phyloP scores from a whole-genome alignment of 2,113 vertebrate genomes.

The Labeo catla region DNA sequence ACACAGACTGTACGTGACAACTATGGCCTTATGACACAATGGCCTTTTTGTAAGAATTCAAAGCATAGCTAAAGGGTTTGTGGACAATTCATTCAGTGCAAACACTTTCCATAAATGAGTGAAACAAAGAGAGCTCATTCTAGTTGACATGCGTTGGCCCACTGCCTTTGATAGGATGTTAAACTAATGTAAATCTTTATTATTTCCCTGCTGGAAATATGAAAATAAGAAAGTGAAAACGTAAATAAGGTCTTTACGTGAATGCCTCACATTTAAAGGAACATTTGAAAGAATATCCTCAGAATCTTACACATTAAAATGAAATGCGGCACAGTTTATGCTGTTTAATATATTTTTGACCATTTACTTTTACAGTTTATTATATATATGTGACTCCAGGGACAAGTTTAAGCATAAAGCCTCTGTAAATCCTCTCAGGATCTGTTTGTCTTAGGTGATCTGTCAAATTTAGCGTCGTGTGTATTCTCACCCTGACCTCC shows the following conservation, averaged over 20 bases:
- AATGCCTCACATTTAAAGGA: not conserved
- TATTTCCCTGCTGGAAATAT: not conserved
- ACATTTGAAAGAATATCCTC: no score
- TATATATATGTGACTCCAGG: not conserved
- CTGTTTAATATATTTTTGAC: not conserved
- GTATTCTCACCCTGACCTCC: not conserved
- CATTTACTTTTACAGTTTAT: not conserved
- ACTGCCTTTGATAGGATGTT: not conserved
- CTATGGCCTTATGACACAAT: conserved; percentile 27
- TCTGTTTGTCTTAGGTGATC: not conserved
- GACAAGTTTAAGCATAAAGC: not conserved
- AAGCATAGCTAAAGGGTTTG: not conserved
- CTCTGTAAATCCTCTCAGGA: not conserved
- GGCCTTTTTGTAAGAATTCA: conserved; percentile 6
- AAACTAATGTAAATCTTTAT: not conserved
- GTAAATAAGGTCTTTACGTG: not conserved
- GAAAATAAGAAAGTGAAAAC: not conserved
- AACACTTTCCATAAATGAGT: conserved; percentile 2
- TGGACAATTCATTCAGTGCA: conserved; percentile 5
- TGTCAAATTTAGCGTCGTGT: not conserved
- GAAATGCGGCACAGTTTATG: not conserved
- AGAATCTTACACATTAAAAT: not conserved
- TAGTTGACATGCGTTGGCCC: conserved; percentile 9
- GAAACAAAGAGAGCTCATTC: conserved; percentile 36
- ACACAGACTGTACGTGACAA: not conserved